Percentiles rank a stretch among this genome's conserved stretches.
Evolutionary conservation across 1,140 invertebrate species (phyloP).

Genomic region (Habropoda laboriosa): DNA sequence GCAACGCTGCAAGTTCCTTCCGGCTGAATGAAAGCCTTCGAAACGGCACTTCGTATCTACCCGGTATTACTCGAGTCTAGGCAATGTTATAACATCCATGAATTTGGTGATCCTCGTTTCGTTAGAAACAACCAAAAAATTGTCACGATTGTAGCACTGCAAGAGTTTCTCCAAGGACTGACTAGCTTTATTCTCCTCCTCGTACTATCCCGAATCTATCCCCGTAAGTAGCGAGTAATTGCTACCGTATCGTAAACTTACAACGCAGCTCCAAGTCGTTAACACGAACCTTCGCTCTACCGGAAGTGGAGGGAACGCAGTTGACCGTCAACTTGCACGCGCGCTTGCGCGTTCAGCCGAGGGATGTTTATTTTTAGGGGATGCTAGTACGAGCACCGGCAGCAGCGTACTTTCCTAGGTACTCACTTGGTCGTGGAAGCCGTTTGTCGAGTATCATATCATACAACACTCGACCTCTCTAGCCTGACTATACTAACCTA

Average conservation of each 20-base stretch:
- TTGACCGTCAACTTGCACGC: slow-evolving; percentile 26
- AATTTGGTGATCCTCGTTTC: too few species aligned
- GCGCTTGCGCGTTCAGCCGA: not conserved
- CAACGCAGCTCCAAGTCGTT: too few species aligned
- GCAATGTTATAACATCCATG: too few species aligned
- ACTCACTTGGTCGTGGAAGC: slow-evolving; percentile 61
- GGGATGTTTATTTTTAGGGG: slow-evolving; percentile 68
- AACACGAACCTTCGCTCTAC: not conserved
- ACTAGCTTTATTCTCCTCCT: too few species aligned
- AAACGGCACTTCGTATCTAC: too few species aligned
- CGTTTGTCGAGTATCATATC: slow-evolving; percentile 74
- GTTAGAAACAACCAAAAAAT: too few species aligned
- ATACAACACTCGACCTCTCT: slow-evolving; percentile 71
- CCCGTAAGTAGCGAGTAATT: too few species aligned
- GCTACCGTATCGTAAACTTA: too few species aligned
- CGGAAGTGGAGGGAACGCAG: not conserved
- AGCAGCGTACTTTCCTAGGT: slow-evolving; percentile 52
- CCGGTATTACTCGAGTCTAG: too few species aligned
- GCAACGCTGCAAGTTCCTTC: not conserved
- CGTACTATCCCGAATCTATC: too few species aligned
- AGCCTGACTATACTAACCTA: slow-evolving; percentile 58
- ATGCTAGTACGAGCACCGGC: slow-evolving; percentile 23
- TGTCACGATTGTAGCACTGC: too few species aligned
- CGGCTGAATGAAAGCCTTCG: not conserved
- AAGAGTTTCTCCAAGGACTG: too few species aligned